A percentile compares a stretch with the other conserved stretches of the same genome.
phyloP scores from a whole-genome alignment of 2,797 vertebrate species.

The Helostoma temminkii region DNA sequence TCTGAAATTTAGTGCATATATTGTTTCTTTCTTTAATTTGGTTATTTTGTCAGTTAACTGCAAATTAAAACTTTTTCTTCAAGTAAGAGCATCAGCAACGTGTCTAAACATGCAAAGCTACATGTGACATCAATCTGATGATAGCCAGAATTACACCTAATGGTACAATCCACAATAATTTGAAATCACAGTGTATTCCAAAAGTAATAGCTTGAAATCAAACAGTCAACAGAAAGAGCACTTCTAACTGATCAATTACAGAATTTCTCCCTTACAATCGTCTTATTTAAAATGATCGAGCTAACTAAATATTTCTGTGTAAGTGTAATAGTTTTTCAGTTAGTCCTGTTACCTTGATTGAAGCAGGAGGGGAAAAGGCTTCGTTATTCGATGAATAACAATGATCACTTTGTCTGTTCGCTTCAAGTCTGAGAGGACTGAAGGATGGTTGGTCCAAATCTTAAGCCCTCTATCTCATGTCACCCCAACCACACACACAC shows the following conservation, averaged over 20 bases:
- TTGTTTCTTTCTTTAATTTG: neutral
- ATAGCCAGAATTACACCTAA: neutral
- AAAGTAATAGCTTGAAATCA: slow-evolving; percentile 18
- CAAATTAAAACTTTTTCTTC: slow-evolving; percentile 8
- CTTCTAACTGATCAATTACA: no score
- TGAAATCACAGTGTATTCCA: no score
- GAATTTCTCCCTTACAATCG: slow-evolving; percentile 21
- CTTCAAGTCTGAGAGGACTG: slow-evolving; percentile 60
- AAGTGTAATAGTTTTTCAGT: slow-evolving; percentile 35
- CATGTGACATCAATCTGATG: slow-evolving; percentile 4
- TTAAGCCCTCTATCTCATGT: slow-evolving; percentile 73
- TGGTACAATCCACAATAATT: slow-evolving; percentile 6
- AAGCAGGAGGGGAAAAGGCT: slow-evolving; percentile 40
- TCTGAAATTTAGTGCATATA: neutral
- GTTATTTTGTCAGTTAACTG: neutral
- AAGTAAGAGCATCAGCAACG: neutral
- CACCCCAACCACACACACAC: slow-evolving; percentile 30
- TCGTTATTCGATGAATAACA: slow-evolving; percentile 52
- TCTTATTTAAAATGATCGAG: slow-evolving; percentile 19
- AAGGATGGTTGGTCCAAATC: slow-evolving; percentile 66
- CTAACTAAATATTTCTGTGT: slow-evolving; percentile 22
- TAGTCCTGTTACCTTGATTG: slow-evolving; percentile 65
- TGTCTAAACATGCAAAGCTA: slow-evolving; percentile 9
- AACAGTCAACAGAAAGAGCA: neutral
- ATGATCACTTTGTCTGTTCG: slow-evolving; percentile 52